These are phyloP conservation scores for Theretra japonica DNA, from an alignment of 2,888 invertebrate genomes.

Conservation along the genomic window DNA sequence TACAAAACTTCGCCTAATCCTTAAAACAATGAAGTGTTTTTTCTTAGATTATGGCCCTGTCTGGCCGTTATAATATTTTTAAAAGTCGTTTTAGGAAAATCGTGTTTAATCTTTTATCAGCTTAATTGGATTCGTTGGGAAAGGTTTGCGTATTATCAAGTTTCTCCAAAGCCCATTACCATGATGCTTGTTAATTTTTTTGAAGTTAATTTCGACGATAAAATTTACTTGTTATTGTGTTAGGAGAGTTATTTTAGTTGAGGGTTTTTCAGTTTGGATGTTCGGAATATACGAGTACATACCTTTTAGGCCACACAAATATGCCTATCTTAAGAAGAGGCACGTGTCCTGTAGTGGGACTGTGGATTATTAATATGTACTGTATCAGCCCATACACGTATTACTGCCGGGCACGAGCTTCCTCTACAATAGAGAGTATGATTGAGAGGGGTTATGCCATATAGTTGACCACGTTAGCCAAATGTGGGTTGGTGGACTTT, in stretches of 20 bases:
- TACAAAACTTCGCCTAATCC: conserved; percentile 39
- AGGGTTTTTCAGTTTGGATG: neutral
- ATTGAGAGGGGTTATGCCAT: too few relatives aligned
- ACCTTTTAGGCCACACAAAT: too few relatives aligned
- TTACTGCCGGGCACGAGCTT: too few relatives aligned
- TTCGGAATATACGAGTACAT: too few relatives aligned
- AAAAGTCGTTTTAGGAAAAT: conserved; percentile 52
- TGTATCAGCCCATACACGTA: too few relatives aligned
- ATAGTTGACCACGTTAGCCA: too few relatives aligned
- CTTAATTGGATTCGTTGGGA: conserved; percentile 59
- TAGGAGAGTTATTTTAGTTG: neutral
- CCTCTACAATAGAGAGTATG: too few relatives aligned
- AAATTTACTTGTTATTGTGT: neutral
- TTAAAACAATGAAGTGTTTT: conserved; percentile 28
- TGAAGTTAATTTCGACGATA: conserved; percentile 13
- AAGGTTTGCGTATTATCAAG: conserved; percentile 46
- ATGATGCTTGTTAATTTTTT: conserved; percentile 19
- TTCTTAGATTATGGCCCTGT: conserved; percentile 29
- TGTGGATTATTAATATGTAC: too few relatives aligned
- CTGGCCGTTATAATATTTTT: conserved; percentile 42
- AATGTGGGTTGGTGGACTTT: too few relatives aligned
- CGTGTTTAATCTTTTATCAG: conserved; percentile 64
- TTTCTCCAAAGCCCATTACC: conserved; percentile 28
- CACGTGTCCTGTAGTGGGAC: too few relatives aligned
- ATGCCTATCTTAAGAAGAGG: too few relatives aligned